Base-by-base conservation (phyloP, 2,113 vertebrate species). In the Heliornis fulica region DNA sequence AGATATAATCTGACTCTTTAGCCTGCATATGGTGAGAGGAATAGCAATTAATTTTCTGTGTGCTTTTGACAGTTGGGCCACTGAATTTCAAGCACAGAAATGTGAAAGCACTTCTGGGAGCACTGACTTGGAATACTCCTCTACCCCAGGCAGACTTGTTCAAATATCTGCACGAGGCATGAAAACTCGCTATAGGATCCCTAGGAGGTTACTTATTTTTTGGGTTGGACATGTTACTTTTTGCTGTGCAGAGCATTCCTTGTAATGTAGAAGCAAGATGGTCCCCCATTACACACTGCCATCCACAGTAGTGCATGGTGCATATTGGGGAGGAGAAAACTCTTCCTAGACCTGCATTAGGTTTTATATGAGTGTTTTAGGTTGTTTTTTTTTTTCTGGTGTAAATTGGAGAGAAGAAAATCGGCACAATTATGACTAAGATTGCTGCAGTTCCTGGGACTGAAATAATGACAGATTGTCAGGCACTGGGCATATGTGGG, bases 401-500 rank as follows among this genome's bases (percentile, higher is more conserved):
- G 26, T 72, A 57, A 3, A 51, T 92, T 71, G 43, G 32, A 64
- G 48, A 80, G 31, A 60, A 82, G 32, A 34, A 72, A 79, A 69
- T 61, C 66, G 18, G 7, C 15, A 48, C 26, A 38, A 63, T 83
- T 79, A 34, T 86, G 53, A 59, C 25, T 74, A 48, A 81, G 48
- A 69, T 45, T 1, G 5, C 36, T 71, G 31, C 12, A 57, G 32
- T 79, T 95, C 69, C 64, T 53, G 61, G n/a, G 32, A 54, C 48
- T 70, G 66, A 88, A 88, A 86, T 78, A 86, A 57, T 69, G 91
- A 54, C 45, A 81, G 64, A 75, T 60, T 89, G 40, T 82, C 78
- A 91, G 74, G 68, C 36, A 19, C 36, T 43, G n/a, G 60, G 75
- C 59, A 56, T 88, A 48, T n/a, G 50, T 60, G 36, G 36, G 50